These are phyloP conservation scores for Phalloptychus januarius DNA, from an alignment of 2,797 vertebrate genomes.

Conservation along the genomic window DNA sequence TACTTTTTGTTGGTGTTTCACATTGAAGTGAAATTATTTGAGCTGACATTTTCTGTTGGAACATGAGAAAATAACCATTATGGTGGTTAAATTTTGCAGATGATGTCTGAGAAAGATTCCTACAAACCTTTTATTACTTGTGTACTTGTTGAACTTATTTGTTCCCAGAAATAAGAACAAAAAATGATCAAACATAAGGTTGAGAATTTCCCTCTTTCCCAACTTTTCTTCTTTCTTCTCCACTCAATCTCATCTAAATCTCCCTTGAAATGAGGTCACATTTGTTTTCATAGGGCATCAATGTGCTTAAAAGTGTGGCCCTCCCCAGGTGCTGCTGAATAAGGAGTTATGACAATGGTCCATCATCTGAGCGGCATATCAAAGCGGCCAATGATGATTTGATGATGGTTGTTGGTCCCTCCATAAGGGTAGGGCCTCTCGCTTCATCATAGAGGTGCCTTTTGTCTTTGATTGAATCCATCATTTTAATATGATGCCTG, in stretches of 20 bases:
- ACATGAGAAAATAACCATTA: neutral
- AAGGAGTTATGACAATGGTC: conserved; percentile 57
- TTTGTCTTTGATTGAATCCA: conserved; percentile 63
- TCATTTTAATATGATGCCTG: conserved; percentile 41
- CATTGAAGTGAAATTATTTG: neutral
- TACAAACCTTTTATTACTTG: neutral
- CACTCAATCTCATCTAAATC: conserved; percentile 4
- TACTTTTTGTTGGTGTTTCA: neutral
- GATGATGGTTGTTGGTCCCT: conserved; percentile 62
- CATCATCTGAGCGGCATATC: conserved; percentile 65
- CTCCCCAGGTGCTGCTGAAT: conserved; percentile 65
- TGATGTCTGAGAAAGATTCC: neutral
- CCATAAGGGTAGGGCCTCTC: conserved; percentile 73
- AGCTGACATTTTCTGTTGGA: neutral
- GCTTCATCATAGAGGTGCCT: conserved; percentile 61
- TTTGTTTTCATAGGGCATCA: conserved; percentile 64
- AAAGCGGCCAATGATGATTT: conserved; percentile 64
- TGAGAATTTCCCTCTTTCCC: neutral
- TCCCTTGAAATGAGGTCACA: conserved; percentile 38
- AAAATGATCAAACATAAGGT: conserved; percentile 7
- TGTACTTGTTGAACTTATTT: neutral
- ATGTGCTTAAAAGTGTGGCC: conserved; percentile 41
- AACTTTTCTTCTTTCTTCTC: neutral
- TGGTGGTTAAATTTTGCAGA: neutral
- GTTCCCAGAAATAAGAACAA: neutral